These are phyloP conservation scores for Muricea muricata DNA, from an alignment of 92 coral and sea anemone genomes.

Conservation along the genomic window DNA sequence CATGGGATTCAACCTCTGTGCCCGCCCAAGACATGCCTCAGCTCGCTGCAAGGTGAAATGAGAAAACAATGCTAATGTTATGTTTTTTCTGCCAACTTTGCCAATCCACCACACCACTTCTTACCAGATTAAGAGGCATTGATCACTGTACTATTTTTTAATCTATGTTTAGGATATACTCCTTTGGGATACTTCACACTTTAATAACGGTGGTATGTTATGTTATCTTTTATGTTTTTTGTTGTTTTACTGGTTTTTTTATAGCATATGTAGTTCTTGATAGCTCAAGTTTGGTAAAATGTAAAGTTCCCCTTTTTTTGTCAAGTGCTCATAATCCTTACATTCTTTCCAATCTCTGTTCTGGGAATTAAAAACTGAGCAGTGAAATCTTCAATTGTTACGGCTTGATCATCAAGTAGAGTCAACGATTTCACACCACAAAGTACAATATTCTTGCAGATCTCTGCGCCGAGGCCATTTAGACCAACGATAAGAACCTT, in stretches of 20 bases:
- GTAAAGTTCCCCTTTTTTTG: background rate
- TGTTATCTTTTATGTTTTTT: too few relatives aligned
- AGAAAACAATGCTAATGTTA: background rate
- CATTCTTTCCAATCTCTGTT: constrained; percentile 90
- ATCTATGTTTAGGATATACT: too few relatives aligned
- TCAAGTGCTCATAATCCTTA: constrained; percentile 68
- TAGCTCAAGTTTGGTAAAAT: too few relatives aligned
- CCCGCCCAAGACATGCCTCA: constrained; percentile 80
- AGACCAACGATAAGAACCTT: constrained; percentile 84
- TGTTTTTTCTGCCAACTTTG: too few relatives aligned
- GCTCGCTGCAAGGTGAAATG: constrained; percentile 69
- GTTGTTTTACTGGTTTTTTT: too few relatives aligned
- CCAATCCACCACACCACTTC: background rate
- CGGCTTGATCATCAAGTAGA: constrained; percentile 72
- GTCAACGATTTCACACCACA: constrained; percentile 97
- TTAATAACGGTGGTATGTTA: too few relatives aligned
- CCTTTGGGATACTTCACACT: too few relatives aligned
- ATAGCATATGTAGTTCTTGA: too few relatives aligned
- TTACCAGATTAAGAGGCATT: too few relatives aligned
- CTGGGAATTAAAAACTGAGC: constrained; percentile 90
- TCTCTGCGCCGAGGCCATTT: constrained; percentile 95
- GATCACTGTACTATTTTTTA: too few relatives aligned
- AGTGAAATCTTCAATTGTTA: constrained; percentile 84
- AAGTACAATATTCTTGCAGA: constrained; percentile 90
- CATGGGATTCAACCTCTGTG: constrained; percentile 96